phyloP scores from a whole-genome alignment of 1,140 invertebrate genomes.

The Subanguina moxae region DNA sequence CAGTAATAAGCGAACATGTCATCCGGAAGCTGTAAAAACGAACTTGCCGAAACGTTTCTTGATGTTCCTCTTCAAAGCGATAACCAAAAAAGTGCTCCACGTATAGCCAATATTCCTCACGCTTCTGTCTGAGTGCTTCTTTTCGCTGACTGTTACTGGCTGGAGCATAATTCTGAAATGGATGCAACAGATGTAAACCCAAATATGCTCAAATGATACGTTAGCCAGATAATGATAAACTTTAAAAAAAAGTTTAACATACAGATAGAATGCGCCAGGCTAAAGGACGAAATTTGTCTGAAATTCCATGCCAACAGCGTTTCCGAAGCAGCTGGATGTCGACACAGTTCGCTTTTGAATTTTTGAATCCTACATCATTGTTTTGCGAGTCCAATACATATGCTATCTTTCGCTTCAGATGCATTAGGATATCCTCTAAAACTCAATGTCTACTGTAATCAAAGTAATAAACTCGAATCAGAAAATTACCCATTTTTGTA shows the following conservation, averaged over 20 bases:
- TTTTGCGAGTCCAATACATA: no score
- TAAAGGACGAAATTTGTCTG: constrained; percentile 44
- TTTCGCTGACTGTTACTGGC: constrained; percentile 77
- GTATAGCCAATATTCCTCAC: constrained; percentile 82
- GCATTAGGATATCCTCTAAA: no score
- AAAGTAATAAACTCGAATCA: no score
- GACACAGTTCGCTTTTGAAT: constrained; percentile 9
- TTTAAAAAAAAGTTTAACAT: constrained; percentile 9
- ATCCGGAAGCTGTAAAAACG: not conserved
- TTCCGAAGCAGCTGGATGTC: constrained; percentile 48
- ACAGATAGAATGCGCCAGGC: constrained; percentile 51
- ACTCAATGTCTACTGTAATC: no score
- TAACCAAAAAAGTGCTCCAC: constrained; percentile 85
- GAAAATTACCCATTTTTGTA: no score
- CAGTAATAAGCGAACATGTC: constrained; percentile 3
- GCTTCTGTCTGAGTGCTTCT: constrained; percentile 74
- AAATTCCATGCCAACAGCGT: constrained; percentile 54
- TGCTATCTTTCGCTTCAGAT: no score
- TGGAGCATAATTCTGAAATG: constrained; percentile 78
- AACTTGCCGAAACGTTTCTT: constrained; percentile 86
- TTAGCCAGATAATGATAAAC: not conserved
- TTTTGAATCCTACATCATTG: not conserved
- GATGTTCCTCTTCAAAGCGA: constrained; percentile 80
- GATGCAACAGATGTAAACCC: no score
- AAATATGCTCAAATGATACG: no score